A percentile compares a stretch with the other conserved stretches of the same genome.
phyloP scores from a whole-genome alignment of 2,797 vertebrate species.

The Epinephelus malabaricus region DNA sequence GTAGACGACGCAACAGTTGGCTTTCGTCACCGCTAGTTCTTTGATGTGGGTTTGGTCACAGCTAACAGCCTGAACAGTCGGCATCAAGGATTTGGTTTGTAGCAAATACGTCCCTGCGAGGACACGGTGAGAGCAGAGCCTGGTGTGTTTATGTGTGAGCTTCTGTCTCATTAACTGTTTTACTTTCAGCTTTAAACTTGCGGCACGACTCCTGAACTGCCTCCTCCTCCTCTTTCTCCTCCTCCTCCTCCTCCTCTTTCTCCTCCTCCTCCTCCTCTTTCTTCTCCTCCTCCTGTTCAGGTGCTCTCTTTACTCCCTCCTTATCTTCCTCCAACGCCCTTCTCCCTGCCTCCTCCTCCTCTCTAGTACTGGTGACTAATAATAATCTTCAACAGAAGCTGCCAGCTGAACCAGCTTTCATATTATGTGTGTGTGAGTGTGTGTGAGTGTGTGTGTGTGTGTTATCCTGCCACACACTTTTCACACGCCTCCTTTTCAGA shows the following conservation, averaged over 20 bases:
- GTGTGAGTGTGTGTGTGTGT: conserved; percentile 3
- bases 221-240: conserved; percentile 10
- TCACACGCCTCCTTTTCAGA: conserved; percentile 27
- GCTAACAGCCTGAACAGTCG: no score
- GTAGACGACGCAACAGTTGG: no score
- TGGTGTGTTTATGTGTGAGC: no score
- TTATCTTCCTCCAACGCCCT: conserved; percentile 11
- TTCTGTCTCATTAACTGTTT: not conserved
- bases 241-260: not conserved
- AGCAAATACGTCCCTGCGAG: no score
- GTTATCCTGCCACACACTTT: conserved; percentile 17
- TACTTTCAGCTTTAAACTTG: not conserved
- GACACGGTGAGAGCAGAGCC: no score
- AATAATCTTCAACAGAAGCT: conserved; percentile 2
- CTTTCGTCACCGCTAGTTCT: no score
- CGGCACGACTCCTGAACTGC: conserved; percentile 22
- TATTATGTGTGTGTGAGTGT: not conserved
- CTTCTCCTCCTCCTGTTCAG: not conserved
- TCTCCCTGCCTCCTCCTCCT: not conserved
- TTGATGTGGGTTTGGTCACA: no score
- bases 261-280: conserved; percentile 14
- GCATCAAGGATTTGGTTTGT: no score
- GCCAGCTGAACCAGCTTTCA: not conserved
- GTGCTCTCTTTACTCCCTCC: not conserved
- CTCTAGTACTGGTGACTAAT: not conserved